These are phyloP conservation scores for Pica pica DNA, from an alignment of 2,113 vertebrate genomes.

Conservation along the genomic window DNA sequence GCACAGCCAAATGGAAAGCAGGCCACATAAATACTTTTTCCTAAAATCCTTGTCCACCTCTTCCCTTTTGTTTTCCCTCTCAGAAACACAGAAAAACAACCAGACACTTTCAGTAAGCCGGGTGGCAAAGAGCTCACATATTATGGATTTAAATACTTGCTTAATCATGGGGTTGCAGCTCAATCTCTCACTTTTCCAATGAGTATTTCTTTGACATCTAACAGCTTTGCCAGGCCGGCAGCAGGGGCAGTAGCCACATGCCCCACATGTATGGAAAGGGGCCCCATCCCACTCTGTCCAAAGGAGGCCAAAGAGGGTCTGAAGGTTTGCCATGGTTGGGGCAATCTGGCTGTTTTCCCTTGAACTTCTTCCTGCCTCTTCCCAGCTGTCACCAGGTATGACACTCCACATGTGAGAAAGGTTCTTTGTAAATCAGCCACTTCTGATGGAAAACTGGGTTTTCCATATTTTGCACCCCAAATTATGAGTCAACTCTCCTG, in stretches of 20 bases:
- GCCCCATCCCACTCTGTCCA: neutral
- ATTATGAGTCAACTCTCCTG: neutral
- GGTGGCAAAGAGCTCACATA: neutral
- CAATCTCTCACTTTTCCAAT: neutral
- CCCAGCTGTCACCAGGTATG: neutral
- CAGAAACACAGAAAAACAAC: neutral
- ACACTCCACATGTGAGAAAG: neutral
- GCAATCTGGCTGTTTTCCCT: neutral
- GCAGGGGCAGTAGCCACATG: neutral
- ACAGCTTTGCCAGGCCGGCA: neutral
- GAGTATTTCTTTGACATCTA: neutral
- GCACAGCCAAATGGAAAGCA: neutral
- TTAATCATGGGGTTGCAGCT: neutral
- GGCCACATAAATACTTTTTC: neutral
- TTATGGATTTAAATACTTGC: neutral
- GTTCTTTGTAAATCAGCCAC: neutral
- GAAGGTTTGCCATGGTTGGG: rapidly evolving
- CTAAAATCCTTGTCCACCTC: neutral
- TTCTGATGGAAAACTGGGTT: neutral
- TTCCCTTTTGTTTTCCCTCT: neutral
- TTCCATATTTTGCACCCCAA: neutral
- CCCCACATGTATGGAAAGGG: neutral
- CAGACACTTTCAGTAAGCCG: neutral
- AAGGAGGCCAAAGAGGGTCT: neutral
- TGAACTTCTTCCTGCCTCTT: neutral